Percentiles rank a stretch among this genome's conserved stretches.
Conservation (phyloP, 2,888 invertebrate species). For the Drosophila prolongata region DNA sequence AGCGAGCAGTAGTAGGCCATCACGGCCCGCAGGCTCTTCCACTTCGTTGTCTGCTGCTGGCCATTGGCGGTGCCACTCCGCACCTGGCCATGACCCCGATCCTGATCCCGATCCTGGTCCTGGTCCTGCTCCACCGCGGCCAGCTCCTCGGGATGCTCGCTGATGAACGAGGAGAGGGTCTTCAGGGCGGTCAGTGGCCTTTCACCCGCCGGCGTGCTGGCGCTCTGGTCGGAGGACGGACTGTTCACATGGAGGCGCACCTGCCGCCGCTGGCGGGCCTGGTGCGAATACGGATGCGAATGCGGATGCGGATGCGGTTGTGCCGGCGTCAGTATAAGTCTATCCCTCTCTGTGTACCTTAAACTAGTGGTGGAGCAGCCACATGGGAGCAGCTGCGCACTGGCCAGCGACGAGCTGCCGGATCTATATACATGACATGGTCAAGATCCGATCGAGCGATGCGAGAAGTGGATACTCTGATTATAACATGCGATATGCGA, state of each 20-base stretch:
- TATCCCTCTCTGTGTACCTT: constrained; percentile 82
- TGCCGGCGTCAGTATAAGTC: constrained; percentile 74
- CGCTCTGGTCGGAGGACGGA: constrained; percentile 75
- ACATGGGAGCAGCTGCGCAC: constrained; percentile 74
- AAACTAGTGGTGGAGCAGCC: constrained; percentile 67
- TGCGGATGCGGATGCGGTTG: constrained; percentile 39
- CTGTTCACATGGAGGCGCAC: constrained; percentile 74
- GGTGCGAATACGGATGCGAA: constrained; percentile 36
- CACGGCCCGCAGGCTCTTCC: constrained; percentile 94
- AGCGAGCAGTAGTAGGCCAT: constrained; percentile 95
- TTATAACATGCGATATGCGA: constrained; percentile 8
- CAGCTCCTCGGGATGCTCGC: constrained; percentile 70
- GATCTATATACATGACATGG: constrained; percentile 59
- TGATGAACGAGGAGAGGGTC: constrained; percentile 70
- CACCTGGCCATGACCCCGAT: constrained; percentile 10
- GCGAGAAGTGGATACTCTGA: constrained; percentile 17
- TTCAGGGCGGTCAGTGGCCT: constrained; percentile 64
- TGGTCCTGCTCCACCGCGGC: constrained; percentile 2
- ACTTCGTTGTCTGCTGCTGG: constrained; percentile 87
- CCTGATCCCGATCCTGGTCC: constrained; percentile 1
- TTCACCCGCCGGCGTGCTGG: constrained; percentile 30
- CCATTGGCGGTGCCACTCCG: constrained; percentile 9
- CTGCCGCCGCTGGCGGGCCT: constrained; percentile 59
- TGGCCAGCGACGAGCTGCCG: constrained; percentile 80
- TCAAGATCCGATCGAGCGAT: constrained; percentile 12